A percentile compares a stretch with the other conserved stretches of the same genome.
Evolutionary conservation across 2,113 vertebrate genomes (phyloP).

Genomic region (Corythornis cristatus): DNA sequence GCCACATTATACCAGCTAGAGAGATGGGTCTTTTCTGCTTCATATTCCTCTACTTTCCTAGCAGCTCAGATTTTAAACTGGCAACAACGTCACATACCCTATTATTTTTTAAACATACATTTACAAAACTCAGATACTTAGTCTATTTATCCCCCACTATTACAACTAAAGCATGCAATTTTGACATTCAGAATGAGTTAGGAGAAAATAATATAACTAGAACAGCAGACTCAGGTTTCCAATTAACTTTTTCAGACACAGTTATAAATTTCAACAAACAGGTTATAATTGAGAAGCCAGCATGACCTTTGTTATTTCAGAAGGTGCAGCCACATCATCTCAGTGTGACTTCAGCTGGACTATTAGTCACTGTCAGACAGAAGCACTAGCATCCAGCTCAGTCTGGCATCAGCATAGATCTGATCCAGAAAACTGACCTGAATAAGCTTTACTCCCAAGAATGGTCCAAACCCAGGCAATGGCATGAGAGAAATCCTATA

Average conservation of each 20-base stretch:
- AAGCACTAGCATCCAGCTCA: neutral
- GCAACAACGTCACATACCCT: neutral
- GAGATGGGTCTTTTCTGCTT: neutral
- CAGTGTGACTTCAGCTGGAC: conserved; percentile 19
- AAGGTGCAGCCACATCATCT: conserved; percentile 14
- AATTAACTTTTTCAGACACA: conserved; percentile 40
- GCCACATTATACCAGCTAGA: neutral
- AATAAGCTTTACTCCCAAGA: neutral
- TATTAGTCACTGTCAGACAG: neutral
- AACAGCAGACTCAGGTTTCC: conserved; percentile 2
- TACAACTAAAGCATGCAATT: neutral
- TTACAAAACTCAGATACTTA: neutral
- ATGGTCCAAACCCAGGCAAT: neutral
- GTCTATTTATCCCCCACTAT: neutral
- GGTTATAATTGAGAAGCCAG: conserved; percentile 39
- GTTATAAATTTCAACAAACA: conserved; percentile 41
- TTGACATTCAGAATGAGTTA: neutral
- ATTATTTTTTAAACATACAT: neutral
- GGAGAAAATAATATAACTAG: neutral
- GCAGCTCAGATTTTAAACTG: neutral
- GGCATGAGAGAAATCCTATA: neutral
- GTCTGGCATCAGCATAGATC: conserved; percentile 15
- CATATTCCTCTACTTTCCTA: fast-evolving
- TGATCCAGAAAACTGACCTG: conserved; percentile 63
- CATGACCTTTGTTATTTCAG: conserved; percentile 53